Base-by-base conservation (phyloP, 23 tunicate species). In the Phallusia fumigata region DNA sequence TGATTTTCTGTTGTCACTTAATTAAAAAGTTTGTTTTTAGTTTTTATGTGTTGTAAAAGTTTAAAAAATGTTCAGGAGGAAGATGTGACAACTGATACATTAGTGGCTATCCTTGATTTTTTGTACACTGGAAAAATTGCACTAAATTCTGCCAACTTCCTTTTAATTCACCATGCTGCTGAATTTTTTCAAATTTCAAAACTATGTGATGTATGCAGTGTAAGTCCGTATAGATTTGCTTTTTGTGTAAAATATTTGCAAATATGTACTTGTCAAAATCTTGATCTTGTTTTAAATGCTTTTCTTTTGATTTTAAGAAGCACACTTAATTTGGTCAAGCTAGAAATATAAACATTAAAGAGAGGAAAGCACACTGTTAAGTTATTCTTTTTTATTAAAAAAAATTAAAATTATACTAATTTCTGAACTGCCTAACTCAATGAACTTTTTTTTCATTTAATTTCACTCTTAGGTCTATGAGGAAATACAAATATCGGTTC, bases 61-160 rank as follows among this genome's bases (percentile, higher is more conserved):
- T 51, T 18, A 51, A 13, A 24, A 58, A 22, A 6, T 6, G 3
- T 58, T 24, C 16, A 58, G 69, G 69, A 58, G 13, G 69, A 58
- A 3, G 69, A 58, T 21, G 26, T 58, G 69, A 58, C 69, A 22
- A 16, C 69, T 58, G 69, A 58, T 13, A 6, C 69, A 6, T 6
- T 58, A 3, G 16, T 5, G 26, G 28, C 69, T 3, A 58, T 58
- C 8, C 69, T 58, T 58, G 28, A 22, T 16, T 58, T 58, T 24
- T 21, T 58, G 69, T 58, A 58, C 69, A 58, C 69, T 21, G 69
- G 69, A 24, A 58, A 58, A 24, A 58, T 58, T 58, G 26, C 69
- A 1, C 16, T 58, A 21, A 21, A 22, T 3, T 21, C 26, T 1
- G 69, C 26, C 28, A 58, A 58, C 28, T 58, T 58, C 28, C 69